phyloP scores from a whole-genome alignment of 2,797 vertebrate species.

The Brachymystax lenok region DNA sequence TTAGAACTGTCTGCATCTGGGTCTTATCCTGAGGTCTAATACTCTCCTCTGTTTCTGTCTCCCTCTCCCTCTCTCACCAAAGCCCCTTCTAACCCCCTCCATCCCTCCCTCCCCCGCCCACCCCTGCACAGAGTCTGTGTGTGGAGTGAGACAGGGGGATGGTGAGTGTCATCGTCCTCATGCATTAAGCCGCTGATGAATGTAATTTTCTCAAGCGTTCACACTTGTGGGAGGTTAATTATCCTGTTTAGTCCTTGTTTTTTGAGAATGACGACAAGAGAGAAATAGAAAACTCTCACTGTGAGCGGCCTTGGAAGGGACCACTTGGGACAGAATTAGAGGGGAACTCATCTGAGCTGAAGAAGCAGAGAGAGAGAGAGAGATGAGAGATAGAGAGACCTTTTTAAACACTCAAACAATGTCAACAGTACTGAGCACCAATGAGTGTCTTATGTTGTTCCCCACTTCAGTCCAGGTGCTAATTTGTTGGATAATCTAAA shows the following conservation, averaged over 20 bases:
- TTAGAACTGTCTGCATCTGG: too few species aligned
- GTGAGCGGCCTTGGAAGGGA: background rate
- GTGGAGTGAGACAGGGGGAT: background rate
- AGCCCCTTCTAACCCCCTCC: background rate
- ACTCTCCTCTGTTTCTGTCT: background rate
- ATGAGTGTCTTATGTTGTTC: background rate
- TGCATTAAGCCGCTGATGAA: slow-evolving; percentile 71
- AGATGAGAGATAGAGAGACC: background rate
- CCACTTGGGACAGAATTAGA: background rate
- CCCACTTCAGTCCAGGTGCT: background rate
- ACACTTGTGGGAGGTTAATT: slow-evolving; percentile 76
- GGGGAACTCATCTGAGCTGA: background rate
- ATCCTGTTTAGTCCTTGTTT: slow-evolving; percentile 37
- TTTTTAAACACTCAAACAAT: background rate
- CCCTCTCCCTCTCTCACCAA: background rate
- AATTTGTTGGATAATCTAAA: slow-evolving; percentile 1
- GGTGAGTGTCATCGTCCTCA: slow-evolving; percentile 37
- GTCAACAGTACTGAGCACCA: background rate
- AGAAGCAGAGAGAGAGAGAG: background rate
- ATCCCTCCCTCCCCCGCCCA: background rate
- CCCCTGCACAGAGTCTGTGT: background rate
- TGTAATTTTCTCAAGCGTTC: slow-evolving; percentile 75
- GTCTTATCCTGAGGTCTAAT: too few species aligned
- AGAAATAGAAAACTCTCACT: background rate
- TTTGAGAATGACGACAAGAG: background rate